Base-by-base conservation (phyloP, 2,797 vertebrate genomes). In the Aphelocoma californica region DNA sequence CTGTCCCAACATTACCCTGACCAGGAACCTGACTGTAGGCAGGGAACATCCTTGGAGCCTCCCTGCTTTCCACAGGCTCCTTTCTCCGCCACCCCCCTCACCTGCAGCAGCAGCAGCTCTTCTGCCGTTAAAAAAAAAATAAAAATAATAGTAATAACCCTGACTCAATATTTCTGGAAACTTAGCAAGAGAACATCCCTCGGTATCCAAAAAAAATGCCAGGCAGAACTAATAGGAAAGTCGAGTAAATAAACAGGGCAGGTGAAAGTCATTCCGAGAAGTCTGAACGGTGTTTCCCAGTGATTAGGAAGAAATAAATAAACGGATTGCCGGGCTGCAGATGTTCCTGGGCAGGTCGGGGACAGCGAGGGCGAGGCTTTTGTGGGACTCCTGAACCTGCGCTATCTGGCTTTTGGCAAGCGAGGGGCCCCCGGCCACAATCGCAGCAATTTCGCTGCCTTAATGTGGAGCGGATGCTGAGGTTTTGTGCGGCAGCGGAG, bases 211-310 rank as follows among this genome's bases (percentile, higher is more conserved):
- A 74, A 74, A 88, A 67, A 83, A 83, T 32, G 32, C 51, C n/a
- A 45, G 71, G 70, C 57, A 80, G 56, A 91, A 91, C 84, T 42
- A 62, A 62, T 36, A 12, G 2, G 40, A 87, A 81, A 88, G 78
- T 18, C 38, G 73, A 80, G 26, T 16, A 44, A 81, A 81, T 69
- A 81, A 78, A 53, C 1, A 72, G 53, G 65, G 44, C 58, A 80
- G 86, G 86, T 87, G 64, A 83, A 95, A 94, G 88, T 79, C 81
- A 81, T 81, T 94, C 60, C 18, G 38, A 36, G 50, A 61, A 90
- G 72, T 65, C 47, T 67, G 38, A 94, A 92, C 67, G 62, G 83
- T 92, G 81, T 94, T 94, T 96, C 42, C 48, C 86, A 62, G 66
- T 21, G 75, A 94, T 95, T 90, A 79, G 60, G 32, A 6, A 7